These are phyloP conservation scores for Polietes domitor DNA, from an alignment of 2,888 invertebrate genomes.

Conservation along the genomic window DNA sequence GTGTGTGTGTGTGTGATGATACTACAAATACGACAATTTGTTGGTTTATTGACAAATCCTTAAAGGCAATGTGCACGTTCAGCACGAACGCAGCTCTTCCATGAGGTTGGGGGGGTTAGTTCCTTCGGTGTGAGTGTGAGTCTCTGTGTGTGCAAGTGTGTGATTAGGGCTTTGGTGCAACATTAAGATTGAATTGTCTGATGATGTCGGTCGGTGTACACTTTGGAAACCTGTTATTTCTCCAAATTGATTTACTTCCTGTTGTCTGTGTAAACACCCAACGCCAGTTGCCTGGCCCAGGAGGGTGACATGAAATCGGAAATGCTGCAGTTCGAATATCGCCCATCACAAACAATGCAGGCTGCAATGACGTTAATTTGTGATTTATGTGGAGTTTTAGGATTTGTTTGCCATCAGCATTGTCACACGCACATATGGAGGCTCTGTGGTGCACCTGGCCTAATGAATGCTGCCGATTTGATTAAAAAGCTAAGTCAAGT, in stretches of 20 bases:
- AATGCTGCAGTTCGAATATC: no score
- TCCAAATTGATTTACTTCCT: conserved; percentile 28
- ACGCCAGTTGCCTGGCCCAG: not conserved
- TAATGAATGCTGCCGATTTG: no score
- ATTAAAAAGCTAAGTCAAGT: no score
- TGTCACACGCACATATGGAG: no score
- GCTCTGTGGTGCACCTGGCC: no score
- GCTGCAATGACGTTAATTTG: no score
- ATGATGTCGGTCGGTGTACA: not conserved
- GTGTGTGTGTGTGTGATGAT: not conserved
- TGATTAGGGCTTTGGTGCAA: conserved; percentile 3
- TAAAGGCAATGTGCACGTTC: conserved; percentile 24
- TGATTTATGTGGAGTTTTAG: no score
- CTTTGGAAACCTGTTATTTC: conserved; percentile 13
- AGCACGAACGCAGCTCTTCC: not conserved
- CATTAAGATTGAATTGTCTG: not conserved
- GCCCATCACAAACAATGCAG: no score
- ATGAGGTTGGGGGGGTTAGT: not conserved
- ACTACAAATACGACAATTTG: not conserved
- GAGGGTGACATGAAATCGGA: not conserved
- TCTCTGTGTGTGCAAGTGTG: not conserved
- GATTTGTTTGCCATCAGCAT: no score
- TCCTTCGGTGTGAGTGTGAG: not conserved
- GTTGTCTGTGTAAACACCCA: conserved; percentile 17
- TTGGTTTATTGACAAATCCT: conserved; percentile 28